Conservation (phyloP, 2,113 vertebrate genomes). For the Sinocyclocheilus anophthalmus region DNA sequence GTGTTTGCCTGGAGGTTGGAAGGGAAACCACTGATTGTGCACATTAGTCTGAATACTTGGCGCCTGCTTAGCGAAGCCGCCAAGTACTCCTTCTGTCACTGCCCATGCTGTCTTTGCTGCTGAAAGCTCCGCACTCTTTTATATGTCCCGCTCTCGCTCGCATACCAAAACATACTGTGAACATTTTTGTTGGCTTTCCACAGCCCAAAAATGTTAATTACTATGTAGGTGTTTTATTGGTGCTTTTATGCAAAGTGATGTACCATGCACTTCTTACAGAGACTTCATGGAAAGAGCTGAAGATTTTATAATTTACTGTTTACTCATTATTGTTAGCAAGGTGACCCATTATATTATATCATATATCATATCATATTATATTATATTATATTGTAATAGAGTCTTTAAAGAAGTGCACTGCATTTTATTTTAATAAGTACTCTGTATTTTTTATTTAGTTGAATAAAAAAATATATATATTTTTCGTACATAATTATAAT, state of each 20-base stretch:
- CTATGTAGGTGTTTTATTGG: neutral
- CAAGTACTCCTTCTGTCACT: slow-evolving; percentile 70
- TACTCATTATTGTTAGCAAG: too few relatives aligned
- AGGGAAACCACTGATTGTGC: slow-evolving; percentile 61
- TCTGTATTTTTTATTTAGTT: too few relatives aligned
- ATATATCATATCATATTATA: neutral
- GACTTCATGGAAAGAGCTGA: neutral
- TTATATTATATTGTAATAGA: too few relatives aligned
- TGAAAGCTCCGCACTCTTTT: slow-evolving; percentile 27
- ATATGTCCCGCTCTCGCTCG: slow-evolving; percentile 24
- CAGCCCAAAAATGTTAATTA: slow-evolving; percentile 24
- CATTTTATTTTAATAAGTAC: too few relatives aligned
- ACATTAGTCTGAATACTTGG: slow-evolving; percentile 69
- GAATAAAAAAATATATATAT: too few relatives aligned
- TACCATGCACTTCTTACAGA: neutral
- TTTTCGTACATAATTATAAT: neutral
- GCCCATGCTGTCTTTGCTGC: slow-evolving; percentile 43
- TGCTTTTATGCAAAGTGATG: neutral
- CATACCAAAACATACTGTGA: neutral
- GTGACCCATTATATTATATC: neutral
- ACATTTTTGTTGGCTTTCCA: slow-evolving; percentile 23
- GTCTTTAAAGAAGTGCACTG: too few relatives aligned
- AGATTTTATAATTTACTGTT: neutral
- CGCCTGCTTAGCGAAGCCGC: slow-evolving; percentile 71
- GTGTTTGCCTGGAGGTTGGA: slow-evolving; percentile 55